A percentile compares a stretch with the other conserved stretches of the same genome.
Conservation (phyloP, 2,797 vertebrate genomes). For the Ispidina picta region DNA sequence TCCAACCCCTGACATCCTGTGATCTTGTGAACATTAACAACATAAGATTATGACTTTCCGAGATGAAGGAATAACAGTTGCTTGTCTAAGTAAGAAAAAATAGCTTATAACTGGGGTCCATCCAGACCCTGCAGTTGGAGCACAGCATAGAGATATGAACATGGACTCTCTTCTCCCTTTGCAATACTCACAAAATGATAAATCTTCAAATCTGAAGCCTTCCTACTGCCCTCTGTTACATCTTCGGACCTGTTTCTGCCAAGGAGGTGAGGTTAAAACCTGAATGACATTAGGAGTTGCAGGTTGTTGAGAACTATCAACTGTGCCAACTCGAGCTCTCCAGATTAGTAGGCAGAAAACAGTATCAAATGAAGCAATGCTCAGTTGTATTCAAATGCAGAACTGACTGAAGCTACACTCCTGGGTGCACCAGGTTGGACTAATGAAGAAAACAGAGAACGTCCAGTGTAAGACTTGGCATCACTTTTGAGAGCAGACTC, state of each 20-base stretch:
- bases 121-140: background rate
- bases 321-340: background rate
- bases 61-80: background rate
- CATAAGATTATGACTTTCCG: background rate
- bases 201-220: background rate
- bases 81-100: background rate
- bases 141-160: background rate
- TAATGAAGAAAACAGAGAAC: background rate
- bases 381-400: background rate
- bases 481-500: background rate
- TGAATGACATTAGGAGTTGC: background rate
- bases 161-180: background rate
- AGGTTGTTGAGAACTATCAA: background rate
- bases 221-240: background rate
- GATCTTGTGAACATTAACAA: background rate
- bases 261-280: background rate
- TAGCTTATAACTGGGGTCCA: background rate
- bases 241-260: background rate
- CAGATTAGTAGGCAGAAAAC: background rate
- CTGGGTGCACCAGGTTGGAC: background rate
- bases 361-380: rapidly evolving
- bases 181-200: background rate
- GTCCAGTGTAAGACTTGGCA: background rate
- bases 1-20: too few relatives aligned
- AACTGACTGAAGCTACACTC: background rate